phyloP scores from a whole-genome alignment of 2,797 vertebrate species.

The Epinephelus coioides region DNA sequence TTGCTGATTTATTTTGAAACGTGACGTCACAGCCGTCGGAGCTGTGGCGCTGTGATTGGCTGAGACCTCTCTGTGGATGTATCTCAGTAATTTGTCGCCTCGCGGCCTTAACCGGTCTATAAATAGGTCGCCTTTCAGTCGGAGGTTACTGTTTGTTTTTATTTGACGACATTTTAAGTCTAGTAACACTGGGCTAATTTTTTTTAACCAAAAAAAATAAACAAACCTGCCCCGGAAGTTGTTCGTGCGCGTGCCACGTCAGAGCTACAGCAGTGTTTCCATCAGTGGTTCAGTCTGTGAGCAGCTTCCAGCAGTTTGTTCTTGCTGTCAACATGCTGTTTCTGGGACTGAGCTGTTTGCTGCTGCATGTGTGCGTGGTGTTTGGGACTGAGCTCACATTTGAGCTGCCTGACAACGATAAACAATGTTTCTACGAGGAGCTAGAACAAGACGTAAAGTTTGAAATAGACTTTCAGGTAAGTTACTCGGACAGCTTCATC shows the following conservation, averaged over 20 bases:
- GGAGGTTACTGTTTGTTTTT: rapidly evolving
- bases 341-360: constrained; percentile 51
- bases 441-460: constrained; percentile 81
- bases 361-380: constrained; percentile 61
- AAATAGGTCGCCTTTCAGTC: not conserved
- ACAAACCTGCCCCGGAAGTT: constrained; percentile 77
- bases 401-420: constrained; percentile 85
- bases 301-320: not conserved
- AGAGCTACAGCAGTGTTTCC: constrained; percentile 40
- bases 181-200: not conserved
- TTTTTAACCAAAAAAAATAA: constrained; percentile 11
- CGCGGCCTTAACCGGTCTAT: not conserved
- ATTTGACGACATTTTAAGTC: not conserved
- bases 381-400: constrained; percentile 85
- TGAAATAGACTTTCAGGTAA: constrained; percentile 87
- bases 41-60: not conserved
- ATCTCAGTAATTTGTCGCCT: not conserved
- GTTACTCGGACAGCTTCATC: constrained; percentile 6
- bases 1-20: constrained; percentile 53
- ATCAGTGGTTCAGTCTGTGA: not conserved
- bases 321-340: constrained; percentile 64
- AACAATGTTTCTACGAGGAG: constrained; percentile 88
- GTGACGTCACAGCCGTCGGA: too few relatives aligned
- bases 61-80: not conserved
- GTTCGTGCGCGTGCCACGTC: constrained; percentile 81